Evolutionary conservation across 92 coral and sea anemone genomes (phyloP), one percentile per base, ranked within the genome.

Genomic region (Meandrina meandrites): DNA sequence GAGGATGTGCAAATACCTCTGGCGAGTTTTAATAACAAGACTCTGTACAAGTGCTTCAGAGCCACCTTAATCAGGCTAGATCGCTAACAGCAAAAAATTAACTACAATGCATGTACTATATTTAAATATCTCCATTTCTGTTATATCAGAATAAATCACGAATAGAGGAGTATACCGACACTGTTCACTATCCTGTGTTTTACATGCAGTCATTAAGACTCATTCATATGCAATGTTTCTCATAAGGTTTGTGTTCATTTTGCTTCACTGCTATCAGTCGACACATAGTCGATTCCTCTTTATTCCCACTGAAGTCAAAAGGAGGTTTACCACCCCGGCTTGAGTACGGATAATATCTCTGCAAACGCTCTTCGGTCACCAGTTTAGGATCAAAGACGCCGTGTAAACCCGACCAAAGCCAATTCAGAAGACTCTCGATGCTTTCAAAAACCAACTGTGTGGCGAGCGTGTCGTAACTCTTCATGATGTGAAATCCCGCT

Each of bases 331-430:
- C 81, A n/a, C 47, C 47, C 15, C 37, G 19, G 37, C 60, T 64
- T 30, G 42, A 16, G 68, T 28, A 78, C 10, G 35, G 48, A 32
- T 31, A 37, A 53, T 53, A 78, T 24, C 9, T 78, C 36, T 54
- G 68, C 81, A 78, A 54, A 78, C 81, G 81, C 12, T 78, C 81
- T 4, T 56, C 81, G 47, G 68, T 78, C 22, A 78, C 81, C 57
- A 53, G 68, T 14, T 60, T 51, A 54, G 36, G 81, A 32, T 53
- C 48, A 32, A 78, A 78, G 48, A 32, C 69, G 3, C 81, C 81
- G 48, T 78, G 68, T 56, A 48, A 30, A 16, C 16, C 1, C 45
- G 81, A 14, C 68, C 81, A 54, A 27, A 78, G 10, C 81, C 81
- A 78, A 18, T 78, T 54, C 68, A 78, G 22, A 53, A 78, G 68